phyloP scores from a whole-genome alignment of 1,140 invertebrate genomes.

The Ooceraea biroi region DNA sequence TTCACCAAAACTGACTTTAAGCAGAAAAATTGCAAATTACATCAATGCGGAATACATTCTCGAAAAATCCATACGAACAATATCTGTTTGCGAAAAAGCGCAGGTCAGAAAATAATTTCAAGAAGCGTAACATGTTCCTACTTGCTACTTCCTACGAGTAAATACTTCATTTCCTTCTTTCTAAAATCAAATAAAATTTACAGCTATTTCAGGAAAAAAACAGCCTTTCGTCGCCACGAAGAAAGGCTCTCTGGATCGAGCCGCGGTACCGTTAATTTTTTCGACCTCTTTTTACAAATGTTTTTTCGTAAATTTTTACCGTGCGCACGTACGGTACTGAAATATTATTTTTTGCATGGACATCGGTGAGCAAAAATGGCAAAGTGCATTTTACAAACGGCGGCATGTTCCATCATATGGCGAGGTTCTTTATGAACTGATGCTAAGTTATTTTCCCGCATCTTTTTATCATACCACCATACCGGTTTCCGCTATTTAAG shows the following conservation, averaged over 20 bases:
- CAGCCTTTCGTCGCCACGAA: not conserved
- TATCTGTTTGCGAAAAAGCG: not conserved
- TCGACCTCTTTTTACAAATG: constrained; percentile 50
- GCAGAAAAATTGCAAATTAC: no score
- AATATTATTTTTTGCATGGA: constrained; percentile 46
- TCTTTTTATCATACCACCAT: constrained; percentile 71
- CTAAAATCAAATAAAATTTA: constrained; percentile 34
- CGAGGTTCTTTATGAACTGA: constrained; percentile 84
- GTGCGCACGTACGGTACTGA: not conserved
- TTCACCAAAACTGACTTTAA: no score
- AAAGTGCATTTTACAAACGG: constrained; percentile 49
- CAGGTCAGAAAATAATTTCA: constrained; percentile 18
- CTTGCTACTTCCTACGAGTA: not conserved
- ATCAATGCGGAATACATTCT: not conserved
- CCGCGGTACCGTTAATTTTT: constrained; percentile 23
- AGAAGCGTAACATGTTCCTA: constrained; percentile 4
- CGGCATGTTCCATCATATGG: not conserved
- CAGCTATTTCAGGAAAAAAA: not conserved
- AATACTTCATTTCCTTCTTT: constrained; percentile 14
- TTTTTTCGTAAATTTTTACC: constrained; percentile 53
- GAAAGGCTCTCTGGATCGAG: not conserved
- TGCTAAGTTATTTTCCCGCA: constrained; percentile 70
- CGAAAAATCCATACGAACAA: no score
- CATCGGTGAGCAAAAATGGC: constrained; percentile 44
- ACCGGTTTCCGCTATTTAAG: constrained; percentile 45